Percentiles rank a stretch among this genome's conserved stretches.
These are phyloP conservation scores for Saguinus imperator DNA, from an alignment of 2,113 vertebrate species.

Conservation along the genomic window DNA sequence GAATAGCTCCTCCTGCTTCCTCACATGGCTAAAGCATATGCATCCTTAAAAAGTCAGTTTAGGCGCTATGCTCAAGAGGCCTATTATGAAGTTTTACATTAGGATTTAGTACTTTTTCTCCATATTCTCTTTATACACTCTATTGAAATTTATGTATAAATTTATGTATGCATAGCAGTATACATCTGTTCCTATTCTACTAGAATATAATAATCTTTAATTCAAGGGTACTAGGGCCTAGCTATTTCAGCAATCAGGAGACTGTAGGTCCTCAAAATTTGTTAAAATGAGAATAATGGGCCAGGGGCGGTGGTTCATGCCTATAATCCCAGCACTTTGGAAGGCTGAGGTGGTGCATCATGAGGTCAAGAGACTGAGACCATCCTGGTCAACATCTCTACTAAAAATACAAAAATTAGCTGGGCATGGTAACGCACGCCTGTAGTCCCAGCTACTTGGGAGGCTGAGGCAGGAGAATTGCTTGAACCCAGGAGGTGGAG, in stretches of 20 bases:
- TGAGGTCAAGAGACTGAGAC: too few species aligned
- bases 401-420: too few species aligned
- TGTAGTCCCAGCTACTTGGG: too few species aligned
- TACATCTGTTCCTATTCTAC: background rate
- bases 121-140: background rate
- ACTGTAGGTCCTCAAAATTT: background rate
- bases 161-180: too few species aligned
- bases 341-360: too few species aligned
- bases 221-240: background rate
- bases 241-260: background rate
- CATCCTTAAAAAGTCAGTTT: background rate
- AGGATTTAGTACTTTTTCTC: background rate
- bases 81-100: background rate
- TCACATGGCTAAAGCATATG: background rate
- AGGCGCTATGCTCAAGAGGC: background rate
- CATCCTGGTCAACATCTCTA: too few species aligned
- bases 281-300: background rate
- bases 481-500: too few species aligned
- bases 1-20: background rate
- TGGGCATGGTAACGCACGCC: too few species aligned
- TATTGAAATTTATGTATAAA: background rate
- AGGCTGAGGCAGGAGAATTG: too few species aligned
- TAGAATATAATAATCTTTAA: background rate
- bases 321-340: too few species aligned
- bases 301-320: too few species aligned